Base-by-base conservation (phyloP, 2,113 vertebrate genomes). In the Nibea albiflora region DNA sequence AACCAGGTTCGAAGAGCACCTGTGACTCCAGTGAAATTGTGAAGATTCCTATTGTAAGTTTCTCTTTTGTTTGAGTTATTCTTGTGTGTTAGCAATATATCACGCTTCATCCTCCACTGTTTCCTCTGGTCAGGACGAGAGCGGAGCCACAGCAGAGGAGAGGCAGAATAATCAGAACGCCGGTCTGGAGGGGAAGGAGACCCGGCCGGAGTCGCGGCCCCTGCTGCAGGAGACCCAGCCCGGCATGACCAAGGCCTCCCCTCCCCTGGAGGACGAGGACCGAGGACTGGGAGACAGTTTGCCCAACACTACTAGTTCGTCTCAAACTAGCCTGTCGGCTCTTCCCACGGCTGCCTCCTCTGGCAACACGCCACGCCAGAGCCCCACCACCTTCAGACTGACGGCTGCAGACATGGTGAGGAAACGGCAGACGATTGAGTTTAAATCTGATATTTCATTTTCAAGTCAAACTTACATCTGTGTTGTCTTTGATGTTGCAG, bases 251-350 rank as follows among this genome's bases (percentile, higher is more conserved):
- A 95, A 95, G 88, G 84, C 92, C 24, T 90, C 86, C 3, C 52
- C 94, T 11, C 84, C 93, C 4, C 80, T 92, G 1, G 95, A 96
- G n/a, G 95, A 96, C 4, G 95, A 96, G 73, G 95, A 96, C 90
- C 68, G 94, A 11, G 95, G 95, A 5, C 87, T 96, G 0, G 95
- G 95, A 5, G 95, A 95, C 91, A 96, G 95, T 75, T 84, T 96
- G 57, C 94, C 95, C 67, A 96, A 96, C 92, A 96, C 95, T 47
- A 95, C 95, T 10, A 96, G 92, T 58, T 96, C 95, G 0, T 96
- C 95, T 53, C 95, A 96, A 26, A 95, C 95, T 19, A 96, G 95
- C 79, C 89, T 95, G 52, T 93, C 94, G 0, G 94, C 90, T 3
- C 87, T 94, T 77, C 94, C 94, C 69, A 92, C 92, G 0, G 86